Evolutionary conservation across 30 jellyfish, hydroid and myxozoan species (phyloP).

Genomic region (Rhopilema esculentum): DNA sequence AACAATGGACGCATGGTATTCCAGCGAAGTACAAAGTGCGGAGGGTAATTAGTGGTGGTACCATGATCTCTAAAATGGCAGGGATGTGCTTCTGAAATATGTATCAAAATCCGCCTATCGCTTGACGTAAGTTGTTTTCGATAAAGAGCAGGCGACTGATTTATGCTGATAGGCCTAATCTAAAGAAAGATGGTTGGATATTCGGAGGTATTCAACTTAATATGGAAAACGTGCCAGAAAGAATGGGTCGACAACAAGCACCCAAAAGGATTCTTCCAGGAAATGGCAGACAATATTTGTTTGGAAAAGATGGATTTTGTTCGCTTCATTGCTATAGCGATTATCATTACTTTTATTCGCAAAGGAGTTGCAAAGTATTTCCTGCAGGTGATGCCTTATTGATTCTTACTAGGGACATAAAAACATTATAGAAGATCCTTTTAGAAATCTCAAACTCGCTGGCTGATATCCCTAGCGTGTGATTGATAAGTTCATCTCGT

Average conservation of each 20-base stretch:
- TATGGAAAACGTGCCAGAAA: conserved; percentile 65
- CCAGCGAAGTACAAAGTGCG: not conserved
- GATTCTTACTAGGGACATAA: no score
- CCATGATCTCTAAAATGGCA: not conserved
- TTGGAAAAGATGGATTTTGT: conserved; percentile 38
- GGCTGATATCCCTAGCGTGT: no score
- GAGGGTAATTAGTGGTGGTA: not conserved
- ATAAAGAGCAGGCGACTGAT: not conserved
- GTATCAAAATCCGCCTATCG: not conserved
- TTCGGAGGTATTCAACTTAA: conserved; percentile 20
- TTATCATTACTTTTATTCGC: conserved; percentile 60
- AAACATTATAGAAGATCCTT: not conserved
- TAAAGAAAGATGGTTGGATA: conserved; percentile 46
- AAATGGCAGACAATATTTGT: conserved; percentile 39
- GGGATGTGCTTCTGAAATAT: not conserved
- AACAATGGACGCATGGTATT: conserved; percentile 26
- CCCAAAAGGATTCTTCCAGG: conserved; percentile 57
- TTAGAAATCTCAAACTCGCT: not conserved
- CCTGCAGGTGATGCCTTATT: conserved; percentile 45
- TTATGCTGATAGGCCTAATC: not conserved
- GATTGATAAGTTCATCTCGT: no score
- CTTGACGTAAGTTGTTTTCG: not conserved
- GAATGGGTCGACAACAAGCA: conserved; percentile 69
- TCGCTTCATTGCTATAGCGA: conserved; percentile 22
- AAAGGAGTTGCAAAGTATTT: conserved; percentile 3